Evolutionary conservation across 2,888 invertebrate genomes (phyloP).

Genomic region (Pristionchus maxplancki): DNA sequence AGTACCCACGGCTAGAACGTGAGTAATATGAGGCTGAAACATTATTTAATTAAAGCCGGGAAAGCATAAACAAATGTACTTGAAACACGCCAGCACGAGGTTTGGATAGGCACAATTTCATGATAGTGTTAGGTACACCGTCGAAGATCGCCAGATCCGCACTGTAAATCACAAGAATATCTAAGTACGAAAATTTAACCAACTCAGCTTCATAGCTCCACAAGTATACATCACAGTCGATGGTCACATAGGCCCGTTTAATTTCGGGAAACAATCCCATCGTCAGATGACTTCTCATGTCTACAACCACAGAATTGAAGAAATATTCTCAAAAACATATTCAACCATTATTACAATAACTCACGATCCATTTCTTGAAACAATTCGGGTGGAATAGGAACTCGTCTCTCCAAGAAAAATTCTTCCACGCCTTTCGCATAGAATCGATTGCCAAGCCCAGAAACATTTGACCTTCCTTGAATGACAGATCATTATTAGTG

Average conservation of each 20-base stretch:
- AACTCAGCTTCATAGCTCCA: conserved; percentile 96
- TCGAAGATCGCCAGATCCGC: conserved; percentile 97
- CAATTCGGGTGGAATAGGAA: conserved; percentile 71
- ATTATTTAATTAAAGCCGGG: neutral
- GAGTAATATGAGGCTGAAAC: conserved; percentile 86
- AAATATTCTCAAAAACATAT: no score
- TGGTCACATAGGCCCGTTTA: conserved; percentile 94
- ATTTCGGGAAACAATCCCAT: conserved; percentile 98
- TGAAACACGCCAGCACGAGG: conserved; percentile 84
- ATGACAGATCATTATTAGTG: neutral
- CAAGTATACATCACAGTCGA: conserved; percentile 96
- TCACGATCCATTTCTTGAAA: conserved; percentile 71
- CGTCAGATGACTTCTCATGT: conserved; percentile 94
- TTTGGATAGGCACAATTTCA: conserved; percentile 90
- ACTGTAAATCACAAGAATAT: conserved; percentile 78
- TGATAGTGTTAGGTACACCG: conserved; percentile 93
- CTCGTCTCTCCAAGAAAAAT: conserved; percentile 58
- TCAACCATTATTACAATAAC: neutral
- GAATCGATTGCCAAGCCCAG: conserved; percentile 65
- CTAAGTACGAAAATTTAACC: conserved; percentile 58
- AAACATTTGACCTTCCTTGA: conserved; percentile 61
- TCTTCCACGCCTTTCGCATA: conserved; percentile 62
- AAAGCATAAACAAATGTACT: conserved; percentile 50
- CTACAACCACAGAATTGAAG: conserved; percentile 82
- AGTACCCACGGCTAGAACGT: conserved; percentile 93